phyloP scores from a whole-genome alignment of 2,888 invertebrate species.

The Sphaerophoria taeniata region DNA sequence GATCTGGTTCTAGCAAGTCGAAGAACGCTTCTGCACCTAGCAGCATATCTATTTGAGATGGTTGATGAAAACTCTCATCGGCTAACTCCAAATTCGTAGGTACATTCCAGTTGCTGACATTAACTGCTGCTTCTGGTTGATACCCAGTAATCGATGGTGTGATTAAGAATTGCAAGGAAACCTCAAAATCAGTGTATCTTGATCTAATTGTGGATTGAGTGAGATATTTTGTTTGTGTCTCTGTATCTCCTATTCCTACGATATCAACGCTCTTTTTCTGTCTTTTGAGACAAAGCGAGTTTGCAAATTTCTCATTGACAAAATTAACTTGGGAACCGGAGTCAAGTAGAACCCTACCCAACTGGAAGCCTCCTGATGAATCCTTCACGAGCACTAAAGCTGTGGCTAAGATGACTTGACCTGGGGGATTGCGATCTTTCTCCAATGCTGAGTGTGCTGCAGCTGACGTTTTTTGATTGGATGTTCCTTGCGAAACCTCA shows the following conservation, averaged over 20 bases:
- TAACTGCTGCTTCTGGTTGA: slow-evolving; percentile 15
- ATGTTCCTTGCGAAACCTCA: not conserved
- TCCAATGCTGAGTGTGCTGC: not conserved
- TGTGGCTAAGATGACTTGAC: slow-evolving; percentile 2
- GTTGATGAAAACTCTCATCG: slow-evolving; percentile 14
- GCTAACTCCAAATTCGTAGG: slow-evolving; percentile 5
- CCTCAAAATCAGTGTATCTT: slow-evolving; percentile 10
- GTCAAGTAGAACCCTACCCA: slow-evolving; percentile 26
- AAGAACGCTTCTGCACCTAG: slow-evolving; percentile 29
- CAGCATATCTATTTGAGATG: slow-evolving; percentile 6
- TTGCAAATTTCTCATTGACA: slow-evolving; percentile 4
- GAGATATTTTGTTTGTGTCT: slow-evolving; percentile 9
- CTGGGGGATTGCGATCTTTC: not conserved
- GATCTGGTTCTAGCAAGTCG: slow-evolving; percentile 13
- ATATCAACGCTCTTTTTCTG: slow-evolving; percentile 9
- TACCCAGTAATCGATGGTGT: slow-evolving; percentile 3
- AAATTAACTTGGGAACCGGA: slow-evolving; percentile 24
- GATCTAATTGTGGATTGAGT: slow-evolving; percentile 10
- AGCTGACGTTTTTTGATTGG: not conserved
- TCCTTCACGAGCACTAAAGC: not conserved
- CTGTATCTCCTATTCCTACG: slow-evolving; percentile 4
- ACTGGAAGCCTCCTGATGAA: slow-evolving; percentile 16
- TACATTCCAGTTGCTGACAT: slow-evolving; percentile 3
- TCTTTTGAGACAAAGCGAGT: not conserved
- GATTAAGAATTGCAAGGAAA: slow-evolving; percentile 7